phyloP scores from a whole-genome alignment of 1,140 invertebrate species.

The Octopus sinensis region DNA sequence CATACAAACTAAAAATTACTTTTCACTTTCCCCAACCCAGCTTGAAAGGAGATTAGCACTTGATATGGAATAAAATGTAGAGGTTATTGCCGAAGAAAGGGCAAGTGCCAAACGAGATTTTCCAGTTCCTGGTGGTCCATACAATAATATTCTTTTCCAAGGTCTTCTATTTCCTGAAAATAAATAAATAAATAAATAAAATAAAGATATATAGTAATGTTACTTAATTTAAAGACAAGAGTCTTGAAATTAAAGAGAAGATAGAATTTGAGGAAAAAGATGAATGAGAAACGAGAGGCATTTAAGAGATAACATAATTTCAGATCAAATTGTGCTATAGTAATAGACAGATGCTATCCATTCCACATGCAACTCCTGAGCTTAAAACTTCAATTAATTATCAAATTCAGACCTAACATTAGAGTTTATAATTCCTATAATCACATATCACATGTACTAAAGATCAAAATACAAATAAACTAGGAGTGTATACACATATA shows the following conservation, averaged over 20 bases:
- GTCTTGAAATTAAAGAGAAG: neutral
- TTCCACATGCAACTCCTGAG: no score
- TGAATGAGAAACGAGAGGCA: no score
- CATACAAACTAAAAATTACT: slow-evolving; percentile 52
- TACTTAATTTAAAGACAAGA: neutral
- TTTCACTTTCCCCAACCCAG: slow-evolving; percentile 65
- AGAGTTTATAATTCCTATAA: no score
- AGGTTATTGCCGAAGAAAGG: slow-evolving; percentile 52
- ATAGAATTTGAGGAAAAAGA: no score
- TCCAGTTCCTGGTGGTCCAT: slow-evolving; percentile 50
- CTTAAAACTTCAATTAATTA: no score
- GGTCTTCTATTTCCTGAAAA: slow-evolving; percentile 47
- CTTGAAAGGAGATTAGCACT: slow-evolving; percentile 61
- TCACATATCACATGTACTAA: no score
- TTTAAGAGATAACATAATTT: no score
- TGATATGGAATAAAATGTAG: slow-evolving; percentile 61
- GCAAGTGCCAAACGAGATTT: slow-evolving; percentile 49
- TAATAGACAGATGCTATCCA: no score
- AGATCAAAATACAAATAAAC: no score
- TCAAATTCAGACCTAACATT: no score
- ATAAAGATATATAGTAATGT: neutral
- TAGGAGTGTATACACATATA: no score
- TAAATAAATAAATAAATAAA: slow-evolving; percentile 1
- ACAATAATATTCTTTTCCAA: slow-evolving; percentile 50
- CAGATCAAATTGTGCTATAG: no score